Base-by-base conservation (phyloP, 2,888 invertebrate species). In the Spodoptera littoralis region DNA sequence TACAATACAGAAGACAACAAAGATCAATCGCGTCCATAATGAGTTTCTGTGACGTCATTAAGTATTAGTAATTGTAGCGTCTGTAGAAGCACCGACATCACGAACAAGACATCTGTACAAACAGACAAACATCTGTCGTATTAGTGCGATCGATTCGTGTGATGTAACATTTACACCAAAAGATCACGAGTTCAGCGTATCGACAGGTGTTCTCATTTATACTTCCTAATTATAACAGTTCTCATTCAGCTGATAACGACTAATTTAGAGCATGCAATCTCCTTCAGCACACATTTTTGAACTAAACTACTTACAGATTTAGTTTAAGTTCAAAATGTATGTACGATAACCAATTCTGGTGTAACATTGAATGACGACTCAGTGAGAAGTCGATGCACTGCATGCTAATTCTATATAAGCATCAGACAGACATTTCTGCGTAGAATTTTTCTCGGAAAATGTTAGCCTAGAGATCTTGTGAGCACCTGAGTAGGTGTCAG, bases 401-500 rank as follows among this genome's bases (percentile, higher is more conserved):
- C 27, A 27, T 27, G 27, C 13, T 53, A 50, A 60, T 65, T 24
- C 49, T 54, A 50, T 66, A 52, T 56, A n/a, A 70, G 18, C 13
- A 49, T 47, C 51, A 50, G 55, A 56, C n/a, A 51, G 55, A 53
- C n/a, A 51, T 54, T 57, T 59, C 48, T 47, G 50, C 60, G 60
- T 60, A 59, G 27, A 70, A 63, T 58, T 41, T 65, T 76, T 68
- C 59, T 45, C 51, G 48, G 60, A 65, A 75, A 58, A 48, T 69
- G 24, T 60, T 52, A 59, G 60, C 62, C 48, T 61, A 62, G 44
- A 54, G 55, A 55, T 60, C 12, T 65, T 41, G 61, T 65, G 50
- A 54, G 56, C 51, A 66, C 60, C 63, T 66, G 71, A 76, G 77
- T 79, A 80, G 79, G 76, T 81, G 76, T 68, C 63, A 80, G 81